A percentile compares a stretch with the other conserved stretches of the same genome.
Evolutionary conservation across 1,140 invertebrate genomes (phyloP).

Genomic region (Thereuonema tuberculata): DNA sequence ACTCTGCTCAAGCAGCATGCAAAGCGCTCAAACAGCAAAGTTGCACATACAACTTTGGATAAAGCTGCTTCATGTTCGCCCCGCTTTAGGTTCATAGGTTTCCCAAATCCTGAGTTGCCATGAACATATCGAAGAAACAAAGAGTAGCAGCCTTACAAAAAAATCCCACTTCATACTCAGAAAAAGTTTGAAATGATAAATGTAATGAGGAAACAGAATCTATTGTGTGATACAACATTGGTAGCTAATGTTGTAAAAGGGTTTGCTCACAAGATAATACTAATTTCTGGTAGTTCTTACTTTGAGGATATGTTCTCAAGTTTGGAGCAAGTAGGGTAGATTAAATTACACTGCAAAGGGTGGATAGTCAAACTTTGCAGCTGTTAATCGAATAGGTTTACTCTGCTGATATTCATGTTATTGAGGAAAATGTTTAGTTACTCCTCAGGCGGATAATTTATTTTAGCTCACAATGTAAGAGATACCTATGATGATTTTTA

Average conservation of each 20-base stretch:
- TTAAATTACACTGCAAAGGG: slow-evolving; percentile 64
- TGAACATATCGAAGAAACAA: not conserved
- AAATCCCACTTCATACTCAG: slow-evolving; percentile 64
- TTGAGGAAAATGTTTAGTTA: slow-evolving; percentile 86
- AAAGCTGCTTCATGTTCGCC: too few species aligned
- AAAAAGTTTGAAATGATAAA: slow-evolving; percentile 76
- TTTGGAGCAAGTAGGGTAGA: slow-evolving; percentile 76
- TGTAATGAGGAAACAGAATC: slow-evolving; percentile 65
- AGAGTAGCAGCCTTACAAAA: slow-evolving; percentile 60
- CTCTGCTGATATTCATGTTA: slow-evolving; percentile 73
- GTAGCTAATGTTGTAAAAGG: slow-evolving; percentile 65
- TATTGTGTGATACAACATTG: slow-evolving; percentile 76
- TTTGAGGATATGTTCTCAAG: slow-evolving; percentile 96
- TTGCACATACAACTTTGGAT: too few species aligned
- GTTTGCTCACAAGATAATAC: slow-evolving; percentile 78
- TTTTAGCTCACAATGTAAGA: slow-evolving; percentile 74
- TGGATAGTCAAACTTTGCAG: slow-evolving; percentile 60
- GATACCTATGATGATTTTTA: slow-evolving; percentile 85
- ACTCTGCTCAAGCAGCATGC: too few species aligned
- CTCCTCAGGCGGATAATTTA: slow-evolving; percentile 83
- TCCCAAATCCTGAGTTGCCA: not conserved
- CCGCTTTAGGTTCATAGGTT: too few species aligned
- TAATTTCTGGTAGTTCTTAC: slow-evolving; percentile 85
- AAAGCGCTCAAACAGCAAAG: too few species aligned
- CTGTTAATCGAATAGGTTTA: slow-evolving; percentile 83